Conservation (phyloP, 1,140 invertebrate species). For the Lycorma delicatula region DNA sequence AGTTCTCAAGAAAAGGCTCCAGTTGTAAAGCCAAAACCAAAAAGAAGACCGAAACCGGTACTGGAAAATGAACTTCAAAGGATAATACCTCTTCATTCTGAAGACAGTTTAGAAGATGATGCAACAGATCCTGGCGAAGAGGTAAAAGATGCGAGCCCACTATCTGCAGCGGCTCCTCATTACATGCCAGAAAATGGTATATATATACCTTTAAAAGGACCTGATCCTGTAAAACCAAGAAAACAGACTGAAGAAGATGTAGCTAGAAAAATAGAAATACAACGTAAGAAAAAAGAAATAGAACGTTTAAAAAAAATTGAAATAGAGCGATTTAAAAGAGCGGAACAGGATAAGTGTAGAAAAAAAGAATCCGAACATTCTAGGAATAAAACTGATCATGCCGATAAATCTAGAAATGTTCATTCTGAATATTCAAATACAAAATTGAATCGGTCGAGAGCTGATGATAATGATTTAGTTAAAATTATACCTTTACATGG, state of each 20-base stretch:
- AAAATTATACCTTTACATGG: constrained; percentile 26
- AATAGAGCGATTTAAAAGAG: not conserved
- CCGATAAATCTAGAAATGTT: constrained; percentile 8
- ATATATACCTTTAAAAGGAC: constrained; percentile 27
- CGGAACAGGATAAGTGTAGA: not conserved
- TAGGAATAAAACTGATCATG: constrained; percentile 7
- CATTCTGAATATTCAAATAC: not conserved
- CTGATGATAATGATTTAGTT: constrained; percentile 23
- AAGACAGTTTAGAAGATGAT: constrained; percentile 8
- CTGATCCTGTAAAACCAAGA: not conserved
- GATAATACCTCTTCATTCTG: constrained; percentile 20
- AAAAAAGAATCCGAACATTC: not conserved
- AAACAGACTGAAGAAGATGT: not conserved
- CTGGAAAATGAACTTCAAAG: not conserved
- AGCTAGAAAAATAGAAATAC: not conserved
- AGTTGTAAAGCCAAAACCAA: not conserved
- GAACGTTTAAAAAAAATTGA: not conserved
- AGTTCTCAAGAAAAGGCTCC: constrained; percentile 2
- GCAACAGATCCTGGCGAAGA: constrained; percentile 7
- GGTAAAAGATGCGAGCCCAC: not conserved
- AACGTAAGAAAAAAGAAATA: not conserved
- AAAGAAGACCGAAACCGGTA: not conserved
- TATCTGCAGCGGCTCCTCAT: not conserved
- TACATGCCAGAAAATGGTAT: constrained; percentile 21
- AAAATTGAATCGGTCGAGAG: not conserved